These are phyloP conservation scores for Anser cygnoides DNA, from an alignment of 2,113 vertebrate species.

Conservation along the genomic window DNA sequence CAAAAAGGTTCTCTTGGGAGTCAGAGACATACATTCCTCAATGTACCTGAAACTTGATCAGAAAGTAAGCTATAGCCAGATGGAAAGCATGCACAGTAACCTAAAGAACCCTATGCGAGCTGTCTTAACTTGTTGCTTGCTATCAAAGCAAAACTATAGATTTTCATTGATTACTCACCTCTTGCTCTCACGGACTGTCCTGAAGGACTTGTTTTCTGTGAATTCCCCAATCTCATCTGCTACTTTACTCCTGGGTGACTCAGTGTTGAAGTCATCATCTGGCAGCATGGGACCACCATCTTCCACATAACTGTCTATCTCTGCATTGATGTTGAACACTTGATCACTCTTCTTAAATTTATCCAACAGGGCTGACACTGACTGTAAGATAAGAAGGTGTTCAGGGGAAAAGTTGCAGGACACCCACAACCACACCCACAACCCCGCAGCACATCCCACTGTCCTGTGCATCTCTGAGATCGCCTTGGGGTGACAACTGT, in stretches of 20 bases:
- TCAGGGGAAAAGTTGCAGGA: not conserved
- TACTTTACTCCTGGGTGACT: constrained; percentile 64
- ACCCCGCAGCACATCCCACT: not conserved
- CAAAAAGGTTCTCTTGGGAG: not conserved
- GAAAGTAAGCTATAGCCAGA: not conserved
- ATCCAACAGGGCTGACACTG: constrained; percentile 86
- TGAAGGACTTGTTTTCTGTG: constrained; percentile 41
- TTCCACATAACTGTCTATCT: constrained; percentile 50
- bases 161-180: not conserved
- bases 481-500: not conserved
- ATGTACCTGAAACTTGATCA: not conserved
- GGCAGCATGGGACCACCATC: constrained; percentile 50
- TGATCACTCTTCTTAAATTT: constrained; percentile 88
- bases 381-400: constrained; percentile 67
- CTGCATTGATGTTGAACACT: constrained; percentile 84
- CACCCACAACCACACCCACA: accelerated
- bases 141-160: not conserved
- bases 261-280: constrained; percentile 78
- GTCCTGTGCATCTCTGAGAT: accelerated
- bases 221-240: constrained; percentile 42
- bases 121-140: not conserved
- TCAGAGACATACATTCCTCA: not conserved
- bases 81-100: not conserved
- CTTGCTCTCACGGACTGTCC: not conserved
- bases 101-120: not conserved